Evolutionary conservation across 2,113 vertebrate genomes (phyloP).

Genomic region (Eurypyga helias): DNA sequence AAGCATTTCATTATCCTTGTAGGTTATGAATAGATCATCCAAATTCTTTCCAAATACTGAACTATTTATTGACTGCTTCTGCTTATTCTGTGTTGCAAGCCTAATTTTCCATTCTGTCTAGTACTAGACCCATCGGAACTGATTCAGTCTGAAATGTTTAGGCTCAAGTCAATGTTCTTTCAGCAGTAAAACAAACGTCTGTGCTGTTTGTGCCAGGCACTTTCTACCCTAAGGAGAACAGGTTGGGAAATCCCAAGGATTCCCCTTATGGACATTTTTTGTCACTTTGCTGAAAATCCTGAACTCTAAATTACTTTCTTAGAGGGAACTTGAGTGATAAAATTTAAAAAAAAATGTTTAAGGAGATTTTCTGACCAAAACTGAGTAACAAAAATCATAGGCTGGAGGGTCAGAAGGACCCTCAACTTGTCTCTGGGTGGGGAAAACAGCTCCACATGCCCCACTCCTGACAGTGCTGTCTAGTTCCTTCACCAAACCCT

Average conservation of each 20-base stretch:
- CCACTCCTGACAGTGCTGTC: background rate
- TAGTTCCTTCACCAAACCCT: background rate
- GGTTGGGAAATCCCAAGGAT: background rate
- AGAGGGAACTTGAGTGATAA: background rate
- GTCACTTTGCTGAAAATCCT: background rate
- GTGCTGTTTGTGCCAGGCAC: background rate
- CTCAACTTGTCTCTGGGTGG: background rate
- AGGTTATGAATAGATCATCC: background rate
- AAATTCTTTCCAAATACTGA: background rate
- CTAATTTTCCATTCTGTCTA: background rate
- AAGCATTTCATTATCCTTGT: conserved; percentile 31
- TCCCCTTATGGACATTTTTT: background rate
- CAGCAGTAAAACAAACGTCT: background rate
- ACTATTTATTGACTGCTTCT: conserved; percentile 3
- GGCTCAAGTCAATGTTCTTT: background rate
- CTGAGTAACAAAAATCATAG: background rate
- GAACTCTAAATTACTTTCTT: background rate
- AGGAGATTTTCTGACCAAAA: background rate
- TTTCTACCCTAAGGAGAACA: background rate
- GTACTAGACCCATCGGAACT: background rate
- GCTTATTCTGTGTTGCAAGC: background rate
- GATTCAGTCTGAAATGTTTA: background rate
- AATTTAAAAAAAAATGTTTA: background rate
- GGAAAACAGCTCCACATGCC: accelerated
- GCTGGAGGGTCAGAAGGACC: background rate